Evolutionary conservation across 2,888 invertebrate species (phyloP), one percentile per base, ranked within the genome.

Genomic region (Volucella bombylans): DNA sequence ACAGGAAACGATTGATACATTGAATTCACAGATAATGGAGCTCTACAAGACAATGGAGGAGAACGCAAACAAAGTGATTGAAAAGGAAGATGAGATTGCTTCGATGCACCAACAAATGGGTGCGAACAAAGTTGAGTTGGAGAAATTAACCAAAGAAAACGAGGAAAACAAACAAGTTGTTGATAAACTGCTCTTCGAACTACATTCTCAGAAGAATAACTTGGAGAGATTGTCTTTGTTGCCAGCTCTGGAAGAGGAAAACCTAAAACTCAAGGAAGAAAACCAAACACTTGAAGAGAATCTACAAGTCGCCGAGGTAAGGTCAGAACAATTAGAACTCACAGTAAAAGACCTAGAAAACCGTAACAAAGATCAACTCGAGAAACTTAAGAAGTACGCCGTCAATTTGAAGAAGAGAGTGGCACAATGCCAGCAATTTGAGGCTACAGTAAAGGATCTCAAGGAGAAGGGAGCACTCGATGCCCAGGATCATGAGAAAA

Each of bases 351-450:
- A 92, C 12, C 88, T 94, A 1, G 94, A 95, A 88, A 92, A 89
- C 8, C 95, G 95, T 89, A 94, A 94, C 86, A 95, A 94, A 88
- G 94, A 95, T 65, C 94, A 95, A 82, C 90, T 95, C 69, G 96
- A 96, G 74, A 96, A 96, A 90, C 93, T 96, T 89, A 96, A 96
- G 89, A 96, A 96, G 88, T 94, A 95, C 88, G 96, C 96, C 0
- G 93, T 95, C 0, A 95, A 94, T 88, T 92, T 96, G 10, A 96
- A 96, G 90, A 96, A 95, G 89, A 96, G 96, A 89, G 93, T 94
- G 0, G 89, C 92, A 0, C 93, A 94, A 85, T 95, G 94, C 87
- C 92, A 93, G 45, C 95, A 96, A 86, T 90, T 96, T 45, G 95
- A 96, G 91, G 90, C 90, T 55, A 94, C 93, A 89, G 89, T 89